Percentiles rank a stretch among this genome's conserved stretches.
Evolutionary conservation across 2,888 invertebrate genomes (phyloP).

Genomic region (Ellobium chinense): DNA sequence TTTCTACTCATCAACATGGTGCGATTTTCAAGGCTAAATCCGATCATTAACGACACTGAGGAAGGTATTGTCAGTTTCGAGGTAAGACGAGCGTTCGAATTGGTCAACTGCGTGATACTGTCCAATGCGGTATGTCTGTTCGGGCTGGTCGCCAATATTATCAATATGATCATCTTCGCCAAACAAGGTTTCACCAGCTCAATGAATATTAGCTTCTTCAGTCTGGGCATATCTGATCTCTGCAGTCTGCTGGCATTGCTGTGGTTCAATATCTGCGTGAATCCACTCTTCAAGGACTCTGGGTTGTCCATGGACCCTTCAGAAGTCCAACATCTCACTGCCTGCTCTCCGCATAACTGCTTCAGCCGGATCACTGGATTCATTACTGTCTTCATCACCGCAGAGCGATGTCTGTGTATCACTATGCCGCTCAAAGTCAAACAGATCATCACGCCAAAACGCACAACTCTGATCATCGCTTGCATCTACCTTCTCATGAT

Average conservation of each 20-base stretch:
- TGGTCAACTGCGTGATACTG: constrained; percentile 24
- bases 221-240: constrained; percentile 17
- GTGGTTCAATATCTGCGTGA: constrained; percentile 28
- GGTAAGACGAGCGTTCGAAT: neutral
- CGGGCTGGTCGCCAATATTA: neutral
- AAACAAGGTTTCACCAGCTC: constrained; percentile 21
- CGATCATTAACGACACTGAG: no score
- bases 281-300: constrained; percentile 12
- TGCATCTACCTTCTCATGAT: constrained; percentile 5
- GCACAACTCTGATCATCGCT: neutral
- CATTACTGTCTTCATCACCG: constrained; percentile 11
- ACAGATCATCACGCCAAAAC: constrained; percentile 1
- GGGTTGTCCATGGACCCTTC: constrained; percentile 13
- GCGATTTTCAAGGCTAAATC: no score
- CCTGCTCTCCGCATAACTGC: constrained; percentile 15
- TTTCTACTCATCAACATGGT: no score
- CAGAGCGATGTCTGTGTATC: constrained; percentile 25
- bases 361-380: constrained; percentile 27
- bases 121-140: constrained; percentile 12
- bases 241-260: constrained; percentile 8
- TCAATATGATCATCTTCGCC: constrained; percentile 7
- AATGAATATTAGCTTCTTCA: constrained; percentile 25
- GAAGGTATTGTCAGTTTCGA: neutral
- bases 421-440: constrained; percentile 25
- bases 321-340: constrained; percentile 15